Base-by-base conservation (phyloP, 2,113 vertebrate genomes). In the Alosa alosa region DNA sequence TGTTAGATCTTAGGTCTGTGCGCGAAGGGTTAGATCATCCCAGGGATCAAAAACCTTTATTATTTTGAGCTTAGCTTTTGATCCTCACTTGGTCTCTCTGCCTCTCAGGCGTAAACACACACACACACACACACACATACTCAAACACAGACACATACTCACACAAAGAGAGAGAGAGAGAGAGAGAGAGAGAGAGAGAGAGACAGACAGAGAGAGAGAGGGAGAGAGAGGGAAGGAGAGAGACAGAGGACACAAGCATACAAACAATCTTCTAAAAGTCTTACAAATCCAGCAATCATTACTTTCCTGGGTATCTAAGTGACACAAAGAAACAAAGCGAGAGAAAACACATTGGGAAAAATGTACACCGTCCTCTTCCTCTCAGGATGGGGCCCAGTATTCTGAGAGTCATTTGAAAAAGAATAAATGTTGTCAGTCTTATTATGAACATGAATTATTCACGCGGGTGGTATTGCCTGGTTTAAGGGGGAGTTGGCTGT, bases 361-460 rank as follows among this genome's bases (percentile, higher is more conserved):
- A 75, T 85, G 39, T 75, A 83, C 25, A 31, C 47, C 75, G 20
- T 82, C 31, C 84, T 82, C 86, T 72, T 85, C 20, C 86, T 82
- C 86, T 75, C 18, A 57, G 87, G 85, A 89, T 86, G 82, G 68
- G n/a, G 81, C 64, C 64, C 2, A 3, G n/a, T 49, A 85, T 84
- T 82, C 60, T 86, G 78, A 75, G 83, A 81, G 50, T 87, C 86
- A 86, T 86, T 87, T 82, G 57, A 89, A 87, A 85, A 83, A 86
- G 84, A 82, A 84, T 87, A 87, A 84, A 45, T 88, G 83, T 83
- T 81, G 55, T 72, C 64, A 50, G 83, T 84, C 39, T 86, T 82
- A 81, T 86, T 86, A 86, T 83, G 75, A 55, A 36, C 64, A 41
- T 88, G 25, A 86, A 87, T 86, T 86, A 88, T 88, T 86, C 81